These are phyloP conservation scores for Phrynocephalus guinanensis DNA, from an alignment of 2,797 vertebrate genomes.

Conservation along the genomic window DNA sequence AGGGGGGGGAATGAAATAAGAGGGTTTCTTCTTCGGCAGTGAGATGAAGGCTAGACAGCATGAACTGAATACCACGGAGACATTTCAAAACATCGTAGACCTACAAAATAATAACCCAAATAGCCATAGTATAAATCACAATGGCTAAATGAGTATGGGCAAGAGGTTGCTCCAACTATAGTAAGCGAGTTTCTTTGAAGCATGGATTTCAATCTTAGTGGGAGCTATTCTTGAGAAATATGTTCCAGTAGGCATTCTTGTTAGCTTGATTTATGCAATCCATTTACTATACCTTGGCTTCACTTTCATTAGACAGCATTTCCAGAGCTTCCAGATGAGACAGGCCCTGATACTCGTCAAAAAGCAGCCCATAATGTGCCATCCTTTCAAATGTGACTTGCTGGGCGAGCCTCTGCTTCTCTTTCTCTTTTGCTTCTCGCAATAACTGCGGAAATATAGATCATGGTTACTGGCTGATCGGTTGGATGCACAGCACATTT, in stretches of 20 bases:
- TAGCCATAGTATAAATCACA: background rate
- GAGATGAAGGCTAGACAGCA: background rate
- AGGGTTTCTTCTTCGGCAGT: background rate
- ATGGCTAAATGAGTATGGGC: background rate
- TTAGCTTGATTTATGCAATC: slow-evolving; percentile 38
- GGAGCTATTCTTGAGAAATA: background rate
- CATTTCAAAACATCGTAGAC: background rate
- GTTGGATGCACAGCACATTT: slow-evolving; percentile 12
- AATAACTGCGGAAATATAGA: slow-evolving; percentile 84
- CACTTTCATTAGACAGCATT: slow-evolving; percentile 97
- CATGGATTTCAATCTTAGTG: background rate
- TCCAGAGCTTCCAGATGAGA: slow-evolving; percentile 98
- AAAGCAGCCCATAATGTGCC: slow-evolving; percentile 94
- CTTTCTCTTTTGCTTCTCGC: slow-evolving; percentile 96
- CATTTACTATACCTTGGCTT: slow-evolving; percentile 84
- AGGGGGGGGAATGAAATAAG: background rate
- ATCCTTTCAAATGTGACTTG: slow-evolving; percentile 88
- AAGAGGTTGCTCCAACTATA: background rate
- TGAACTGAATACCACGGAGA: background rate
- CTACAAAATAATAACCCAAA: background rate
- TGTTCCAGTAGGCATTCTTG: slow-evolving; percentile 15
- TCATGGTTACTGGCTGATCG: slow-evolving; percentile 23
- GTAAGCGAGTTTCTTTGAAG: background rate
- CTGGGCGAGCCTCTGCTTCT: slow-evolving; percentile 87
- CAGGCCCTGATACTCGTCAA: slow-evolving; percentile 97